Base-by-base conservation (phyloP, 1,140 invertebrate species). In the Magallana angulata region DNA sequence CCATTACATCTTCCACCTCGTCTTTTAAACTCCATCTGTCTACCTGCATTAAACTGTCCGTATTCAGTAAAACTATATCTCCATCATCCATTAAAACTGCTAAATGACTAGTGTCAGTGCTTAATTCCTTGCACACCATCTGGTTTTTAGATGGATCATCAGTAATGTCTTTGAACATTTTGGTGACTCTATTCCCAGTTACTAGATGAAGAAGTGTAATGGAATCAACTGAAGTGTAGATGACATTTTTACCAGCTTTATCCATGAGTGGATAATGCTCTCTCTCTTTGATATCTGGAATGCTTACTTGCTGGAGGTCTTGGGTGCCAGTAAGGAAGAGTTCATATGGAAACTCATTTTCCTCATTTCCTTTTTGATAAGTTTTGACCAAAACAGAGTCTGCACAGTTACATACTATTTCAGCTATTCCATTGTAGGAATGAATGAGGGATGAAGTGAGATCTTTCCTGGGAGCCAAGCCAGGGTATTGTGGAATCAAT, bases 401-500 rank as follows among this genome's bases (percentile, higher is more conserved):
- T 18, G 30, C 30, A 85, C 85, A 58, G 0, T 57, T 18, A 1
- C 85, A 84, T 0, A 89, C 11, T 16, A 92, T 88, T 11, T 81
- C 48, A 18, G 85, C 80, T 5, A 87, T 57, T 11, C 86, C 89
- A 7, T 84, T 14, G 24, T 87, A 48, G 48, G 87, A 82, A n/a
- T 86, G 30, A 7, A 71, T 30, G 1, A 88, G 57, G 7, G 90
- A 90, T 58, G 18, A 57, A 16, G 89, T 89, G 6, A 86, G 60
- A 87, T 89, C 86, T 12, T 36, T 84, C 56, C 91, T 85, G 7
- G 90, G 76, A 24, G 92, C 91, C 36, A 93, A 60, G 87, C 92
- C 92, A 24, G 92, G 87, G 84, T 90, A 90, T 11, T 86, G 83
- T 18, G 93, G 93, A 62, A 92, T 90, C 16, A 93, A 87, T 8